These are phyloP conservation scores for Limnephilus marmoratus DNA, from an alignment of 2,888 invertebrate genomes.

Conservation along the genomic window DNA sequence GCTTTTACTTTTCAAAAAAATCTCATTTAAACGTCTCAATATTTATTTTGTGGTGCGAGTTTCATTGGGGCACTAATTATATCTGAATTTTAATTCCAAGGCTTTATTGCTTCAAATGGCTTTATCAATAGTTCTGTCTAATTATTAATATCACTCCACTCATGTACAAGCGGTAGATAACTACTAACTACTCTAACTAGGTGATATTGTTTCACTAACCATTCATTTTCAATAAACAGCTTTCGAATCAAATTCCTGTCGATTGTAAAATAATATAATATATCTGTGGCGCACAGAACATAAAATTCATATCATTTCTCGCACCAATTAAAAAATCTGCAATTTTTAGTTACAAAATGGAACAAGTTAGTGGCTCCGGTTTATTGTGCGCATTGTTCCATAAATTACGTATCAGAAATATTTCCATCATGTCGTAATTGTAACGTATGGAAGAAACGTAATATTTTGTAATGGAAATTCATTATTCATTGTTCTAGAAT, in stretches of 20 bases:
- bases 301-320: background rate
- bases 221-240: background rate
- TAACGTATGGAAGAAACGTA: constrained; percentile 14
- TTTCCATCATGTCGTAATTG: background rate
- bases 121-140: background rate
- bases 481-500: constrained; percentile 8
- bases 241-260: constrained; percentile 21
- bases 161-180: background rate
- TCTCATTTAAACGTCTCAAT: too few species aligned
- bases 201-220: background rate
- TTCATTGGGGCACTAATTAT: background rate
- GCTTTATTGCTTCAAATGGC: background rate
- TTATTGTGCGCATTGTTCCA: constrained; percentile 21
- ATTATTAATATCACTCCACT: background rate
- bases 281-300: background rate
- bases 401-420: background rate
- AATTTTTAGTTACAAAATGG: constrained; percentile 17
- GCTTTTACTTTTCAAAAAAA: too few species aligned
- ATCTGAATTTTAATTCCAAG: background rate
- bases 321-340: background rate
- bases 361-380: background rate
- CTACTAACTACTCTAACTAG: background rate
- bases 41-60: background rate
- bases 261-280: background rate
- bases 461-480: constrained; percentile 3